Evolutionary conservation across 2,113 vertebrate genomes (phyloP), one percentile per base, ranked within the genome.

Genomic region (Sakesphorus luctuosus): DNA sequence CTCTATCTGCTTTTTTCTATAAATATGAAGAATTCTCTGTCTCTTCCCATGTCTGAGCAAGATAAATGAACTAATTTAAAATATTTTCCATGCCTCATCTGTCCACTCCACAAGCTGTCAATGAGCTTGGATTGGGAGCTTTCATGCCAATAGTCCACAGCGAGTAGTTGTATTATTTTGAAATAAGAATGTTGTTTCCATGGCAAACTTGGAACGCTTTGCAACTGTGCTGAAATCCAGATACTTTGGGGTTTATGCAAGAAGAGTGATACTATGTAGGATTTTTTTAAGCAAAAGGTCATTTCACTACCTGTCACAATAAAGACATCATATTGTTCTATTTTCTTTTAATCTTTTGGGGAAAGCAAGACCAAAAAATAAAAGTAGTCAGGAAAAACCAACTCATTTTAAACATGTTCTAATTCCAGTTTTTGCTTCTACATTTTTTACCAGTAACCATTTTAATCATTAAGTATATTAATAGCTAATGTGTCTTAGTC

Each of bases 1-100:
- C 10, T 40, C 15, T 13, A 21, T 53, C 20, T 55, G 40, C 12
- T 84, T 71, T 61, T 89, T 93, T 55, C 62, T 91, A 19, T 75
- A 89, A 85, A 49, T 76, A 47, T 93, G 90, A 97, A 96, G 91
- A 95, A 97, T 97, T 96, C 83, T 78, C 93, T 63, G 25, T 92
- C 40, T 38, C 89, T 97, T 97, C 88, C 68, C 78, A 74, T 92
- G 93, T 97, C 96, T 98, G 79, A 97, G 73, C 80, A 98, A 98
- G 97, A 98, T 98, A 97, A 98, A 98, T 98, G 97, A 98, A 97
- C 93, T 97, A 97, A 98, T 97, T 98, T 98, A 95, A 97, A 98
- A 97, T 96, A 98, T 97, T 98, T 97, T 96, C 96, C 96, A 97
- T 38, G 93, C 96, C 95, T 98, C 97, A 97, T 98, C 97, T 97